Evolutionary conservation across 2,113 vertebrate species (phyloP).

Genomic region (Amia ocellicauda): DNA sequence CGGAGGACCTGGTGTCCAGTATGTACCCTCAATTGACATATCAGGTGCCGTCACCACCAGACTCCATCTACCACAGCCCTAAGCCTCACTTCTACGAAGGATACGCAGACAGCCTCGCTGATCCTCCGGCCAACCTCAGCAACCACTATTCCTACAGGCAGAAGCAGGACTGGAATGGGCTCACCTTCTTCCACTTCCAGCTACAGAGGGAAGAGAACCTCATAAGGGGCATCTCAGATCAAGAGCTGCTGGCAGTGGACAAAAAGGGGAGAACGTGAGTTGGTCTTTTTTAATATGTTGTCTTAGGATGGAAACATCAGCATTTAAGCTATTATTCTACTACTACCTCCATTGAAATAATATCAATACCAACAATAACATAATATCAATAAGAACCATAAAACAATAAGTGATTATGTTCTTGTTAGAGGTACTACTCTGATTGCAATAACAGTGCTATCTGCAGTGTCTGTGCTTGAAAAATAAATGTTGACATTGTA

Average conservation of each 20-base stretch:
- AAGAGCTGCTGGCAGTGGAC: slow-evolving; percentile 56
- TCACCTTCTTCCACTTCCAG: slow-evolving; percentile 72
- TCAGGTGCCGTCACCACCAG: slow-evolving; percentile 29
- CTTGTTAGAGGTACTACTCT: too few relatives aligned
- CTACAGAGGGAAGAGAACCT: slow-evolving; percentile 61
- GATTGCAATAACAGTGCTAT: too few relatives aligned
- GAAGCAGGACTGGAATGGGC: slow-evolving; percentile 35
- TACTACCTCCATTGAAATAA: too few relatives aligned
- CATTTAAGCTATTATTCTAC: too few relatives aligned
- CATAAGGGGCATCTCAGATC: slow-evolving; percentile 48
- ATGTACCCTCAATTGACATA: slow-evolving; percentile 23
- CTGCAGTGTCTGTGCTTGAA: too few relatives aligned
- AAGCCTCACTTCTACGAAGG: not conserved
- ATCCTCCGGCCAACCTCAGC: not conserved
- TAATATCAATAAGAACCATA: too few relatives aligned
- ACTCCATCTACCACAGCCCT: slow-evolving; percentile 18
- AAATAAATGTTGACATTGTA: too few relatives aligned
- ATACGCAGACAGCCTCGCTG: not conserved
- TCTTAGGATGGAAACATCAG: too few relatives aligned
- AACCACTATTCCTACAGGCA: not conserved
- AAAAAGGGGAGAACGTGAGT: slow-evolving; percentile 63
- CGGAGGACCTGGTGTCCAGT: slow-evolving; percentile 46
- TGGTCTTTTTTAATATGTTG: too few relatives aligned
- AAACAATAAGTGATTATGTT: too few relatives aligned
- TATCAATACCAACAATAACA: too few relatives aligned